These are phyloP conservation scores for Mormyrus iriodes DNA, from an alignment of 2,113 vertebrate species.

Conservation along the genomic window DNA sequence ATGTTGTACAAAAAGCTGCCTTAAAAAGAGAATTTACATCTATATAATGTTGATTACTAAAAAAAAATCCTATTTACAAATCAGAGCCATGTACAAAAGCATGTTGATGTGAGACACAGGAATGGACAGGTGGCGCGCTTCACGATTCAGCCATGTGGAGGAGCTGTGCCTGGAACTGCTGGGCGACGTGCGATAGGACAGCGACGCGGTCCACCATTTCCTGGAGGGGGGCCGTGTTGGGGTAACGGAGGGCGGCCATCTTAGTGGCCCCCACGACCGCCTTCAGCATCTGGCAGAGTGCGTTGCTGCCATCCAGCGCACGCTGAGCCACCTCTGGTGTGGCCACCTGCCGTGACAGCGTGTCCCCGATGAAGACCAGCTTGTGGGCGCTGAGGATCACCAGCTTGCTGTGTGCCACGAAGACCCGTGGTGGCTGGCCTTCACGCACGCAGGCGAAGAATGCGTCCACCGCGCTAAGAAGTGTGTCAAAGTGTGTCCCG, in stretches of 20 bases:
- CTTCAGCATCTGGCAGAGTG: slow-evolving; percentile 87
- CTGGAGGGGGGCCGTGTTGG: slow-evolving; percentile 76
- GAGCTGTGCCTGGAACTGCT: slow-evolving; percentile 82
- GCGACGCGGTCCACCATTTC: slow-evolving; percentile 89
- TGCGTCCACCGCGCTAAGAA: slow-evolving; percentile 84
- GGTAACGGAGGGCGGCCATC: slow-evolving; percentile 83
- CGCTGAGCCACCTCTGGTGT: slow-evolving; percentile 74
- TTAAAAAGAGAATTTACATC: slow-evolving; percentile 48
- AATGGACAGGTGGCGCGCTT: slow-evolving; percentile 40
- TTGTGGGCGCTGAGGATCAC: slow-evolving; percentile 96
- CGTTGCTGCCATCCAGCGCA: slow-evolving; percentile 89
- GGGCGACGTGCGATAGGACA: slow-evolving; percentile 76
- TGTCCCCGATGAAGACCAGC: slow-evolving; percentile 95
- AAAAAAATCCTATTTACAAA: slow-evolving; percentile 45
- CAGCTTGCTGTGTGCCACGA: slow-evolving; percentile 93
- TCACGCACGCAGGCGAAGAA: slow-evolving; percentile 80
- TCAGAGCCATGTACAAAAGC: slow-evolving; percentile 55
- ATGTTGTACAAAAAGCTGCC: slow-evolving; percentile 48
- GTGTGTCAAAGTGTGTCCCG: slow-evolving; percentile 81
- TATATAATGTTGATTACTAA: slow-evolving; percentile 52
- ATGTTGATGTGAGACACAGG: not conserved
- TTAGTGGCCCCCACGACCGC: slow-evolving; percentile 83
- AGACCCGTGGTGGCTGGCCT: slow-evolving; percentile 86
- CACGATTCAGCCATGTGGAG: slow-evolving; percentile 74
- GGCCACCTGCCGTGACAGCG: slow-evolving; percentile 74